Evolutionary conservation across 2,797 vertebrate genomes (phyloP), one percentile per base, ranked within the genome.

Genomic region (Adelosebastes latens): DNA sequence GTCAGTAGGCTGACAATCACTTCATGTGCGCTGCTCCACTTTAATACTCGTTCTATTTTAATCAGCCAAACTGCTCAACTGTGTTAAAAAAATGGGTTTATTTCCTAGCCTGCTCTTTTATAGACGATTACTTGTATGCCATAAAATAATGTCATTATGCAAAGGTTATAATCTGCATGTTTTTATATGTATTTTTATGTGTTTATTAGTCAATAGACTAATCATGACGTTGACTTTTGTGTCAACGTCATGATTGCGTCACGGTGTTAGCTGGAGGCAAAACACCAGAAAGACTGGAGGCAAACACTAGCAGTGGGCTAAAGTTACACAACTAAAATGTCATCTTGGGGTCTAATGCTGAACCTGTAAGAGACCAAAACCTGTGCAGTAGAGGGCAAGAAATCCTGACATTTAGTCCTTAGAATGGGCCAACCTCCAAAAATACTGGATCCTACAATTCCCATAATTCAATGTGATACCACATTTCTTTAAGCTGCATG

Each of bases 1-100:
- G 78, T 83, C 80, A 82, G 75, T 61, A 8, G 69, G 72, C 12
- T 66, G 71, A 72, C 71, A 27, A 2, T 79, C 22, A 62, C 18
- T 66, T 58, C 22, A 62, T 56, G 29, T 56, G 25, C 12, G 1
- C 25, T 68, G 73, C 39, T 77, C 75, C 49, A 74, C 3, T 84
- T 84, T 52, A 25, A 72, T 56, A 56, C 27, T 72, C 0, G 31
- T 18, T 53, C 58, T 52, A n/a, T 49, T 73, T 71, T 29, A 72
- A 56, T 72, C 49, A 71, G 25, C 5, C 52, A 49, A 29, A 61
- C 60, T 6, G 9, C 20, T 39, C 4, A 2, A 24, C 18, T 39
- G 3, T 39, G 29, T 55, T 6, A 4, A 29, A 32, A 39, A 22
- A 52, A 31, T n/a, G 8, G 2, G 27, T 53, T 32, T 20, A 49